These are phyloP conservation scores for Caradrina kadenii DNA, from an alignment of 2,888 invertebrate species.

Conservation along the genomic window DNA sequence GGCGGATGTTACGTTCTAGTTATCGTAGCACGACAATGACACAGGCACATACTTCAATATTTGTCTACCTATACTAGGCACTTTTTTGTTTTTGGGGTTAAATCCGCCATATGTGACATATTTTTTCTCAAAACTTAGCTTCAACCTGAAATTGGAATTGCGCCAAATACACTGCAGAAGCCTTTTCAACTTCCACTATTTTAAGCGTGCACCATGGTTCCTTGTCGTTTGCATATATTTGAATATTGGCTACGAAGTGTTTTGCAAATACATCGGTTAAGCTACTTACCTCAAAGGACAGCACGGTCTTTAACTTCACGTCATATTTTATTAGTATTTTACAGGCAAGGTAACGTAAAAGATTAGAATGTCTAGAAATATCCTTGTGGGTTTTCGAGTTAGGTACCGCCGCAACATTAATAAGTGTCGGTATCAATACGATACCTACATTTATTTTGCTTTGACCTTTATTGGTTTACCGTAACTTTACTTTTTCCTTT, in stretches of 20 bases:
- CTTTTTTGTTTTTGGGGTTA: not conserved
- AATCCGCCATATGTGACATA: conserved; percentile 1
- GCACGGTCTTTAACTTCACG: conserved; percentile 24
- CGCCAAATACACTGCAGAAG: conserved; percentile 20
- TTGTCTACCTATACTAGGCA: conserved; percentile 1
- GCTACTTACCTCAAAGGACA: conserved; percentile 35
- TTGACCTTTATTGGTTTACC: conserved; percentile 4
- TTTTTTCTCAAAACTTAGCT: conserved; percentile 3
- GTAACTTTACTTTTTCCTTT: not conserved
- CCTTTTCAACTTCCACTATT: conserved; percentile 16
- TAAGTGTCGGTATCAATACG: conserved; percentile 33
- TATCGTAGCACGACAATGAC: conserved; percentile 32
- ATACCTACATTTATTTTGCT: conserved; percentile 3
- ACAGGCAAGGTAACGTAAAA: conserved; percentile 40
- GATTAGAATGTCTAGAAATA: conserved; percentile 40
- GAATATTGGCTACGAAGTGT: conserved; percentile 5
- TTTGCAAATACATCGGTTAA: conserved; percentile 32
- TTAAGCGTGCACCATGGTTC: not conserved
- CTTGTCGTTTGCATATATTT: conserved; percentile 20
- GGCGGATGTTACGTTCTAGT: conserved; percentile 23
- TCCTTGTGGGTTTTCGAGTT: conserved; percentile 33
- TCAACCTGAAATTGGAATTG: conserved; percentile 17
- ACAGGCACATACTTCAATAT: not conserved
- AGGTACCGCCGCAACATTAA: conserved; percentile 31
- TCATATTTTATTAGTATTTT: conserved; percentile 38